Evolutionary conservation across 1,140 invertebrate genomes (phyloP).

Genomic region (Portunus trituberculatus): DNA sequence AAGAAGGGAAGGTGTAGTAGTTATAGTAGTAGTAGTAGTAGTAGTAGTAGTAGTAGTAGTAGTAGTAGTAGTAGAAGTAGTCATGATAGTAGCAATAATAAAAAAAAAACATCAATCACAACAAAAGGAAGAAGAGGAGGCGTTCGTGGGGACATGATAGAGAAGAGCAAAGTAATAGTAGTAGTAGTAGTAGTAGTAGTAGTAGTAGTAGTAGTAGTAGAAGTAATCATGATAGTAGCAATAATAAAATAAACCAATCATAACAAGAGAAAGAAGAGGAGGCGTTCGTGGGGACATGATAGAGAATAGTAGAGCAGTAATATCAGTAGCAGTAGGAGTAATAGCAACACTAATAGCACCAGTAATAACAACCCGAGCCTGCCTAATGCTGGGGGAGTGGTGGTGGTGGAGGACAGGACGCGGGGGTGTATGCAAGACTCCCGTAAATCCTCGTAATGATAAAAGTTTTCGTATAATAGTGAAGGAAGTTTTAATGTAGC

Average conservation of each 20-base stretch:
- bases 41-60: constrained; percentile 7
- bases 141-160: too few relatives aligned
- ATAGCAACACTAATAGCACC: too few relatives aligned
- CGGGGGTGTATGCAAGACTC: not conserved
- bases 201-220: constrained; percentile 1
- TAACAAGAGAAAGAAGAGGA: too few relatives aligned
- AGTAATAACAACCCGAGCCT: not conserved
- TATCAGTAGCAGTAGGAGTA: too few relatives aligned
- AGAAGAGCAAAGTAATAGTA: too few relatives aligned
- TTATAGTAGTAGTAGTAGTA: not conserved
- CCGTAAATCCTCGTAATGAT: not conserved
- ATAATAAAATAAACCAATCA: too few relatives aligned
- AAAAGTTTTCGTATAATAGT: not conserved
- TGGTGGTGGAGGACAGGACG: not conserved
- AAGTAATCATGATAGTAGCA: not conserved
- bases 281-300: too few relatives aligned
- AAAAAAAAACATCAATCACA: too few relatives aligned
- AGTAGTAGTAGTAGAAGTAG: constrained; percentile 12
- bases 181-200: constrained; percentile 14
- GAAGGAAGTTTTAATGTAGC: not conserved
- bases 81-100: too few relatives aligned
- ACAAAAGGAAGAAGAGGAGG: too few relatives aligned
- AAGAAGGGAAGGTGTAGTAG: not conserved
- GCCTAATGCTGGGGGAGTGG: not conserved
- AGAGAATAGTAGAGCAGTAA: too few relatives aligned